Percentiles rank a stretch among this genome's conserved stretches.
Evolutionary conservation across 2,113 vertebrate genomes (phyloP).

Genomic region (Cyrtonyx montezumae): DNA sequence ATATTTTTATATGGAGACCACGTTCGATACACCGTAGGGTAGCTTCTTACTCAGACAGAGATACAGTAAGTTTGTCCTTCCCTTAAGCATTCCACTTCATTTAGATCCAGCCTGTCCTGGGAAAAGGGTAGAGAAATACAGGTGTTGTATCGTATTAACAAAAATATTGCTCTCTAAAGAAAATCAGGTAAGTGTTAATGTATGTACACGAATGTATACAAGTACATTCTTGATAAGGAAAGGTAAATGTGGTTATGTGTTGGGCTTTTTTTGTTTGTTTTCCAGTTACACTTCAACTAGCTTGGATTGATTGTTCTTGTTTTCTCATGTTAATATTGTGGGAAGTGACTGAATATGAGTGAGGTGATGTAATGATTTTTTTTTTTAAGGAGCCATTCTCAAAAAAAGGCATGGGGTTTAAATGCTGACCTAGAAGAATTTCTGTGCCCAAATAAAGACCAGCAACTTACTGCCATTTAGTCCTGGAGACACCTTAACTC

Average conservation of each 20-base stretch:
- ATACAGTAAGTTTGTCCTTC: conserved; percentile 57
- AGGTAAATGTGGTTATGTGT: background rate
- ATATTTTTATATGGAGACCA: conserved; percentile 56
- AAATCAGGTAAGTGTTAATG: conserved; percentile 57
- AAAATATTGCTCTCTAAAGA: conserved; percentile 39
- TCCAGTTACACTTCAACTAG: background rate
- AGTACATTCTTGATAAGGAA: background rate
- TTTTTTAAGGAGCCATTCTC: background rate
- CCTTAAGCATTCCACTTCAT: conserved; percentile 40
- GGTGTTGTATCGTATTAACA: background rate
- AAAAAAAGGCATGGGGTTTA: background rate
- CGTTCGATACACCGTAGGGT: conserved; percentile 51
- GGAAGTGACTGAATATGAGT: background rate
- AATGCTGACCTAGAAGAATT: background rate
- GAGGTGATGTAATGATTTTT: background rate
- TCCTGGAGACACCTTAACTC: background rate
- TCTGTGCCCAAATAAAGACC: background rate
- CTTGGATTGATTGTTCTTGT: background rate
- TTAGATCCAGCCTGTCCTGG: conserved; percentile 41
- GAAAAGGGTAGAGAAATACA: conserved; percentile 55
- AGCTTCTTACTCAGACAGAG: conserved; percentile 63
- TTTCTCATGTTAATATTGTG: background rate
- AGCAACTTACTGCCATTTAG: background rate
- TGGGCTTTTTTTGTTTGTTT: background rate
- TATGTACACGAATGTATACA: conserved; percentile 28